Conservation (phyloP, 2,797 vertebrate genomes). For the Adrianichthys oophorus region DNA sequence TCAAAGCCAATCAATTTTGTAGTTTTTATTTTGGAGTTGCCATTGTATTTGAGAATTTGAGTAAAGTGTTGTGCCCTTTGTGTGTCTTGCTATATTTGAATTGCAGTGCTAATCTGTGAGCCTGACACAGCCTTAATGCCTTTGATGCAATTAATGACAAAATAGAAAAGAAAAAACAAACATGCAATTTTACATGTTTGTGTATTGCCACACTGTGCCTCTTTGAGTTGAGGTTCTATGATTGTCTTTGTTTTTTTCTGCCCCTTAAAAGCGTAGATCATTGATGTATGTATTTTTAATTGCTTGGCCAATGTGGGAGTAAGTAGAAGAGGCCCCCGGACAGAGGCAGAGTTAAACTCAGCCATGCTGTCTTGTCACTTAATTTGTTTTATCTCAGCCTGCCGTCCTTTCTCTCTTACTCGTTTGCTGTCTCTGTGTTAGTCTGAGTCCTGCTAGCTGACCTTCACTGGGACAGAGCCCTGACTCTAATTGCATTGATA, state of each 20-base stretch:
- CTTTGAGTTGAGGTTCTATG: conserved; percentile 4
- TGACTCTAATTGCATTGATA: conserved; percentile 73
- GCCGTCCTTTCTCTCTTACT: conserved; percentile 27
- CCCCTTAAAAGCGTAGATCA: conserved; percentile 58
- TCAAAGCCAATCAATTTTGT: too few relatives aligned
- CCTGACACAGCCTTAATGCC: too few relatives aligned
- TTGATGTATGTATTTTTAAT: conserved; percentile 88
- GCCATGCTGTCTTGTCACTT: conserved; percentile 65
- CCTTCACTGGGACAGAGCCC: conserved; percentile 68
- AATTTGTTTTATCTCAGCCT: conserved; percentile 66
- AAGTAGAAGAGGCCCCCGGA: conserved; percentile 54
- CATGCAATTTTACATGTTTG: not conserved
- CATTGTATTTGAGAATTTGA: too few relatives aligned
- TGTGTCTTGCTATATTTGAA: too few relatives aligned
- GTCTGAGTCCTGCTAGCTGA: conserved; percentile 58
- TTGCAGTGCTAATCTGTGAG: too few relatives aligned
- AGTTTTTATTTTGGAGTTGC: too few relatives aligned
- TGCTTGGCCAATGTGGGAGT: conserved; percentile 56
- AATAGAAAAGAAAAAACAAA: too few relatives aligned
- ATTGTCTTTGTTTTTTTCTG: conserved; percentile 42
- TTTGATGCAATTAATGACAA: too few relatives aligned
- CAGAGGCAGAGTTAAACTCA: conserved; percentile 66
- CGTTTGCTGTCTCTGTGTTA: conserved; percentile 32
- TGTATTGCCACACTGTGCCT: not conserved
- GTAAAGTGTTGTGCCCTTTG: too few relatives aligned